phyloP scores from a whole-genome alignment of 1,140 invertebrate genomes.

The Phymorhynchus buccinoides region DNA sequence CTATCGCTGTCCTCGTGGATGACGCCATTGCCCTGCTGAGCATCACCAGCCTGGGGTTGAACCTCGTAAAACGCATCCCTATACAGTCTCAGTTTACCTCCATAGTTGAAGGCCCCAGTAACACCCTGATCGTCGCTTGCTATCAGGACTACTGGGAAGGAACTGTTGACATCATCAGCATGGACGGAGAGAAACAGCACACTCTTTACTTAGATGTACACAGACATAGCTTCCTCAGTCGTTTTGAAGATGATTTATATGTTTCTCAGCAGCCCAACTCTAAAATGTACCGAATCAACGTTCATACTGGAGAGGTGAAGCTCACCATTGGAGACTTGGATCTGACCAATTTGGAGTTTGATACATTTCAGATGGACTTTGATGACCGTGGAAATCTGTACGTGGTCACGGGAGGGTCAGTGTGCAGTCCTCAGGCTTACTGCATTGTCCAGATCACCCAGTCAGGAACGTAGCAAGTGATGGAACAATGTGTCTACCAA shows the following conservation, averaged over 20 bases:
- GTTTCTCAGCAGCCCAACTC: not conserved
- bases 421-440: not conserved
- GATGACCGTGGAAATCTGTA: not conserved
- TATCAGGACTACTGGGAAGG: too few species aligned
- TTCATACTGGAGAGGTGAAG: not conserved
- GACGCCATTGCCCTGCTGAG: not conserved
- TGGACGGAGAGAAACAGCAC: not conserved
- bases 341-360: not conserved
- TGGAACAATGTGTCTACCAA: not conserved
- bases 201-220: not conserved
- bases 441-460: not conserved
- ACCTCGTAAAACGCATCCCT: not conserved
- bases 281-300: not conserved
- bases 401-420: not conserved
- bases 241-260: not conserved
- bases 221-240: not conserved
- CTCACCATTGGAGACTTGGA: not conserved
- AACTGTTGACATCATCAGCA: not conserved
- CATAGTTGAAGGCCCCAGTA: not conserved
- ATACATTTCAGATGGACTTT: not conserved
- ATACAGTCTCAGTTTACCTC: not conserved
- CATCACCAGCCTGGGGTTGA: not conserved
- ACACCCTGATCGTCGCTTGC: not conserved
- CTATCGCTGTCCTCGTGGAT: not conserved
- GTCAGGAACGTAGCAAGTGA: not conserved